Conservation (phyloP, 2,888 invertebrate genomes). For the Papilio gigon region DNA sequence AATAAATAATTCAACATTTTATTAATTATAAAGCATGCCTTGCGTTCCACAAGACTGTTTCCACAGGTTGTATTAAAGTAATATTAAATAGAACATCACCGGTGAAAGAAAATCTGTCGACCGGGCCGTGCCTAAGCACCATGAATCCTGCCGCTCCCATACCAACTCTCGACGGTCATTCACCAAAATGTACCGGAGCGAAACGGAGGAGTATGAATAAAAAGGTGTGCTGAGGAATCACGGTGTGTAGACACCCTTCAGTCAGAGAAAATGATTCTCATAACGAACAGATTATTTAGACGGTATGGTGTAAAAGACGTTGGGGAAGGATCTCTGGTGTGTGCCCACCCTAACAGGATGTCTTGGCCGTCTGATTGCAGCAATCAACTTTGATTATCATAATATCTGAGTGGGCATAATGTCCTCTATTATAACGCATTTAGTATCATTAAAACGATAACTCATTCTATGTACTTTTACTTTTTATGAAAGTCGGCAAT, state of each 20-base stretch:
- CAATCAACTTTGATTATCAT: slow-evolving; percentile 37
- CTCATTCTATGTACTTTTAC: slow-evolving; percentile 31
- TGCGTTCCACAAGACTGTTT: background rate
- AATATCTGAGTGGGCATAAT: slow-evolving; percentile 13
- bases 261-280: slow-evolving; percentile 56
- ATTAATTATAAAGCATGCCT: background rate
- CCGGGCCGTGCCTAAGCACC: slow-evolving; percentile 68
- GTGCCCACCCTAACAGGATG: slow-evolving; percentile 72
- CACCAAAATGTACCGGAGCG: slow-evolving; percentile 74
- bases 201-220: slow-evolving; percentile 74
- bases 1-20: background rate
- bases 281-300: slow-evolving; percentile 49
- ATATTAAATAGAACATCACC: slow-evolving; percentile 19
- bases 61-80: slow-evolving; percentile 22
- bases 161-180: slow-evolving; percentile 78
- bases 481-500: slow-evolving; percentile 9
- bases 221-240: slow-evolving; percentile 77
- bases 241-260: slow-evolving; percentile 74
- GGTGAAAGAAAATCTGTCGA: slow-evolving; percentile 62
- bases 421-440: slow-evolving; percentile 20
- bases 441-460: slow-evolving; percentile 47
- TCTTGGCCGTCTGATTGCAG: slow-evolving; percentile 44
- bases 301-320: slow-evolving; percentile 56
- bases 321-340: slow-evolving; percentile 61
- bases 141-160: slow-evolving; percentile 79